Conservation (phyloP, 1,140 invertebrate genomes). For the Harpegnathos saltator region DNA sequence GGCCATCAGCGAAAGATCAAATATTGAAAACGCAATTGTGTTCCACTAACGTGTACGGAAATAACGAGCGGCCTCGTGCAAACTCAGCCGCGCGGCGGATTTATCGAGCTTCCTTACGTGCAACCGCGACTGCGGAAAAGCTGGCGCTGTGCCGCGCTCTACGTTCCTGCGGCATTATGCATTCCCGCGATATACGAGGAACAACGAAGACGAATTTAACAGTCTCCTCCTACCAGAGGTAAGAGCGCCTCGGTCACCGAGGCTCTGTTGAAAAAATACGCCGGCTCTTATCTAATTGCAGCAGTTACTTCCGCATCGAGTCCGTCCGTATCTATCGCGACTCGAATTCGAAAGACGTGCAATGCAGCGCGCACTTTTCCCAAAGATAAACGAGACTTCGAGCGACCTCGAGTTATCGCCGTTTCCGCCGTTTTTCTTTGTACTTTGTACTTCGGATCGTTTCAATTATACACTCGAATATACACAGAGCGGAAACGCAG, state of each 20-base stretch:
- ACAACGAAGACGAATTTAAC: neutral
- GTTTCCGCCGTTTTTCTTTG: neutral
- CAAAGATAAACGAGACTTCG: too few species aligned
- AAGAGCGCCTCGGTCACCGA: neutral
- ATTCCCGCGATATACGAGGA: neutral
- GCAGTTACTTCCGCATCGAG: too few species aligned
- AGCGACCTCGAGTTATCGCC: too few species aligned
- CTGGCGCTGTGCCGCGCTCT: neutral
- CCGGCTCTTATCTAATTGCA: too few species aligned
- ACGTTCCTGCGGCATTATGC: neutral
- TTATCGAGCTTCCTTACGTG: slow-evolving; percentile 3
- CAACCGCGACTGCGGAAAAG: slow-evolving; percentile 2
- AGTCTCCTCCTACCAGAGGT: slow-evolving; percentile 3
- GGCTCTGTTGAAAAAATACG: neutral
- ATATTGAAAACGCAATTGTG: slow-evolving; percentile 23
- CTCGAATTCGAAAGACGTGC: too few species aligned
- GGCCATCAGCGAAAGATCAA: slow-evolving; percentile 8
- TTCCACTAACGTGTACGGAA: neutral
- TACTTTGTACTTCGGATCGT: too few species aligned
- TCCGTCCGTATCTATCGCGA: too few species aligned
- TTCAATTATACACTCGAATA: neutral
- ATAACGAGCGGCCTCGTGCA: neutral
- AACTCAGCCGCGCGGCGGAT: neutral
- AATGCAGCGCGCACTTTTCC: too few species aligned
- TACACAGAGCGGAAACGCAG: neutral